Base-by-base conservation (phyloP, 2,113 vertebrate species). In the Sialia sialis region DNA sequence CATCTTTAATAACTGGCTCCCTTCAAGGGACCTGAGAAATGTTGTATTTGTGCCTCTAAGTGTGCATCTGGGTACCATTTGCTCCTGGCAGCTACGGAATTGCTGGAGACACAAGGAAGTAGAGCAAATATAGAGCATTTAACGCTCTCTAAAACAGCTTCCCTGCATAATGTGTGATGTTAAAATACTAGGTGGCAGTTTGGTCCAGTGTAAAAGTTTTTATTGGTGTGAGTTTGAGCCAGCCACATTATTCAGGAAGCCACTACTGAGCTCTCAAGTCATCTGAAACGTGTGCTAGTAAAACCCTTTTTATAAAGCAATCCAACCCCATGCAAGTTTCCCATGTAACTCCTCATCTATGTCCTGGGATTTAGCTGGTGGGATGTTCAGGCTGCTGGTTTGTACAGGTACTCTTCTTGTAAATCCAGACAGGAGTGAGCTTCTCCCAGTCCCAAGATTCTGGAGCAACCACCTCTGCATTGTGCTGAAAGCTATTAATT, bases 141-240 rank as follows among this genome's bases (percentile, higher is more conserved):
- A 79, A 76, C 92, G 72, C 63, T 67, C 72, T 73, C 78, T 83
- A 10, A 79, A 94, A 38, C 89, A 58, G 70, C 75, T 91, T 83
- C 63, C 66, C 67, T 46, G 67, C 20, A 5, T 51, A 13, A 54
- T 58, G 46, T 11, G 59, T 21, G 75, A 79, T 51, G 59, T 36
- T 80, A 88, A 95, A 96, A 85, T 95, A n/a, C 70, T 85, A 80
- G 89, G 79, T 95, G 91, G 89, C 72, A 59, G 51, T 29, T 95
- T 52, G 51, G 63, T 23, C 46, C 1, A 0, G 54, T 51, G 38
- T 91, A 59, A 82, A 92, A 95, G 25, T 93, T 91, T 91, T 95
- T 96, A 94, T 63, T 70, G 90, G 41, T 48, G 27, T 16, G 84
- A 90, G 67, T 63, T 63, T 55, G 55, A 89, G 89, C 82, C 90